These are phyloP conservation scores for Rhyacophila evoluta DNA, from an alignment of 2,888 invertebrate genomes.

Conservation along the genomic window DNA sequence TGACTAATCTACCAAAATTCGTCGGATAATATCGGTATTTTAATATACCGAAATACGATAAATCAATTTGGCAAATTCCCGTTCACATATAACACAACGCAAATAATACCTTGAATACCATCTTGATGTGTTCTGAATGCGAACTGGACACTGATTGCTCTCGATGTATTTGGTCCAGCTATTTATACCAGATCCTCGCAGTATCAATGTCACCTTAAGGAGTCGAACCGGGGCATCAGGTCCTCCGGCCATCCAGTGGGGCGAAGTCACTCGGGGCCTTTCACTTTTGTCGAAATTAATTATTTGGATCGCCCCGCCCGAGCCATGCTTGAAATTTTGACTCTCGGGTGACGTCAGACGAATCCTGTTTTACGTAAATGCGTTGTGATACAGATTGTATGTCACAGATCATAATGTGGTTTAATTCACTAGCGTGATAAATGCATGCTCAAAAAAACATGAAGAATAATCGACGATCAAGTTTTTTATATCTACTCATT, in stretches of 20 bases:
- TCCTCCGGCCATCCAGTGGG: conserved; percentile 15
- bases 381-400: background rate
- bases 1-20: too few relatives aligned
- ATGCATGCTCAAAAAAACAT: too few relatives aligned
- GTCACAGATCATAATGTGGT: too few relatives aligned
- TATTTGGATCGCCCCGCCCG: conserved; percentile 12
- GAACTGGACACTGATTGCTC: conserved; percentile 34
- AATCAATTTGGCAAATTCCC: too few relatives aligned
- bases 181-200: conserved; percentile 48
- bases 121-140: conserved; percentile 41
- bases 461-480: too few relatives aligned
- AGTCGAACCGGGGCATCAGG: background rate
- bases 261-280: conserved; percentile 30
- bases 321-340: background rate
- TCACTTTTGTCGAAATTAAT: conserved; percentile 41
- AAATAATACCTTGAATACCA: conserved; percentile 54
- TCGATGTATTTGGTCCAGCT: conserved; percentile 28
- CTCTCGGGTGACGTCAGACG: background rate
- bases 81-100: too few relatives aligned
- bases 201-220: conserved; percentile 11
- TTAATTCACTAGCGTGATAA: too few relatives aligned
- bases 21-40: too few relatives aligned
- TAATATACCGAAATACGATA: too few relatives aligned
- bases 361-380: background rate
- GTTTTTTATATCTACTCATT: too few relatives aligned